Percentiles rank a stretch among this genome's conserved stretches.
phyloP scores from a whole-genome alignment of 2,888 invertebrate species.

The Meganola albula region DNA sequence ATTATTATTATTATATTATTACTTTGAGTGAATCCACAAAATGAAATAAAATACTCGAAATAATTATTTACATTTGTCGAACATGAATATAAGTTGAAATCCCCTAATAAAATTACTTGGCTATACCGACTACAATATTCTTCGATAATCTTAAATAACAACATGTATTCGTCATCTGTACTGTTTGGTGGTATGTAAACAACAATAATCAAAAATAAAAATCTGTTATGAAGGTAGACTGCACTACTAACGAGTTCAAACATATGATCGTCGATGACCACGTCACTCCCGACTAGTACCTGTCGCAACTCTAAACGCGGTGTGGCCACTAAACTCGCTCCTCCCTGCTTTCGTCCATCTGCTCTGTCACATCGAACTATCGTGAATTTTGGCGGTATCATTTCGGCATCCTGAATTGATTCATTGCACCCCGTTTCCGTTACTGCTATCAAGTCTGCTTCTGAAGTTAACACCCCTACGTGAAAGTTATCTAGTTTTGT shows the following conservation, averaged over 20 bases:
- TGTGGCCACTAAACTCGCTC: conserved; percentile 19
- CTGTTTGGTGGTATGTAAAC: neutral
- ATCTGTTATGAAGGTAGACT: conserved; percentile 2
- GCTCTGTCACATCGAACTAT: conserved; percentile 18
- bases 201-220: neutral
- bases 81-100: neutral
- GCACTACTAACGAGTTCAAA: conserved; percentile 7
- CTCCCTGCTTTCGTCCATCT: conserved; percentile 19
- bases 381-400: neutral
- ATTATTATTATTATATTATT: conserved; percentile 4
- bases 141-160: conserved; percentile 8
- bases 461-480: conserved; percentile 4
- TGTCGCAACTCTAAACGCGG: conserved; percentile 3
- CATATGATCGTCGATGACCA: neutral
- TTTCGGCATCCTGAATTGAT: neutral
- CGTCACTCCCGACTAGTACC: neutral
- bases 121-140: neutral
- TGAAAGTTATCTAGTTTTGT: conserved; percentile 10
- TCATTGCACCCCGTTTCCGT: conserved; percentile 12
- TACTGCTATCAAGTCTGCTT: conserved; percentile 20
- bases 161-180: conserved; percentile 2
- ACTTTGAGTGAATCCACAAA: conserved; percentile 2
- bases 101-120: neutral
- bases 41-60: conserved; percentile 3
- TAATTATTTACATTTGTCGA: conserved; percentile 4